Base-by-base conservation (phyloP, 2,888 invertebrate genomes). In the Steinernema scapterisci region DNA sequence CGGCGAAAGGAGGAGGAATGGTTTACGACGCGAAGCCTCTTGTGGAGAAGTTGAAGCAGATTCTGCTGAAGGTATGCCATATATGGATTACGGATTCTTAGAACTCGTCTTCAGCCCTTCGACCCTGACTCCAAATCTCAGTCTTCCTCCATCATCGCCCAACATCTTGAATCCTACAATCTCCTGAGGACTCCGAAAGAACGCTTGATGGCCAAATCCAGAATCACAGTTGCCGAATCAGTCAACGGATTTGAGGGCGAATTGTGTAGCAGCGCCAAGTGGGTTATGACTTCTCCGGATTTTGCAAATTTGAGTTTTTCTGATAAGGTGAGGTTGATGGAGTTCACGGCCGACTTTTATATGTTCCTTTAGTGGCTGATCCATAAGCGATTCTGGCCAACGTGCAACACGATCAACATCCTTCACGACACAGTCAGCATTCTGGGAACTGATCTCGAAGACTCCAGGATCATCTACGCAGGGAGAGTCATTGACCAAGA, bases 21-120 rank as follows among this genome's bases (percentile, higher is more conserved):
- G 52, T 52, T 23, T 63, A 63, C 16, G 31, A 63, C 38, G 63
- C 16, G 2, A 63, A 63, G 38, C 31, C 63, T 31, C 63, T 63
- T 27, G 27, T 63, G 31, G 63, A 63, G 25, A 25, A 27, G 16
- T 1, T 63, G 5, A 63, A 27, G 16, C 31, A 5, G 16, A 63
- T 63, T 7, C 31, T 63, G 27, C 9, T 11, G 5, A n/a, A 27
- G 38, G 63, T 63, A 7, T 2, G 63, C 19, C 1, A 11, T 31
- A 31, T 63, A 13, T 63, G 31, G n/a, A 27, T 25, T 16, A 7
- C 3, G 16, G 21, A 21, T 52, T 52, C 48, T 9, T 6, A 38
- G 5, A 38, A 19, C 52, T 21, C 52, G 21, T 52, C 3, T 48
- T 52, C 2, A 52, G 23, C 11, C 11, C n/a, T 38, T 38, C 9